Percentiles rank a stretch among this genome's conserved stretches.
Evolutionary conservation across 1,140 invertebrate genomes (phyloP).

Genomic region (Pseudomyrmex sp.): DNA sequence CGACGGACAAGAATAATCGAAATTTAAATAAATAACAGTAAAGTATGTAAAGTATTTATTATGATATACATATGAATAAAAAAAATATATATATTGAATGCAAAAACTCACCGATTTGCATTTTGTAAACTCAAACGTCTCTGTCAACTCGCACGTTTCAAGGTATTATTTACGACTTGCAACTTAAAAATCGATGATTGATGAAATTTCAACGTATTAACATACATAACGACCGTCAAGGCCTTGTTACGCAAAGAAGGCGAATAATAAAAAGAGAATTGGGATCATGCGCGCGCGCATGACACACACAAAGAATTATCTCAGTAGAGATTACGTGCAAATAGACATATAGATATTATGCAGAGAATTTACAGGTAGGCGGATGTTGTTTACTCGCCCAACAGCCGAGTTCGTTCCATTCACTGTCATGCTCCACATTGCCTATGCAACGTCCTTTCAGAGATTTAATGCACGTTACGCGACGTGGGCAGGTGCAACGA

Average conservation of each 20-base stretch:
- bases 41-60: too few relatives aligned
- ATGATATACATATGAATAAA: too few relatives aligned
- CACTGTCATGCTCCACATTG: conserved; percentile 63
- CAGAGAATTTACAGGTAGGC: conserved; percentile 4
- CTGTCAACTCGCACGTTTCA: too few relatives aligned
- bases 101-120: too few relatives aligned
- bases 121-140: too few relatives aligned
- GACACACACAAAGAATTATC: neutral
- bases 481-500: conserved; percentile 43
- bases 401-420: conserved; percentile 46
- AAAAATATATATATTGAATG: too few relatives aligned
- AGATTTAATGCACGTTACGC: conserved; percentile 64
- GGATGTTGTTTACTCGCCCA: conserved; percentile 12
- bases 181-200: conserved; percentile 9
- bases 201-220: neutral
- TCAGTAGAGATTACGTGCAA: conserved; percentile 16
- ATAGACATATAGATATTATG: conserved; percentile 33
- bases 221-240: neutral
- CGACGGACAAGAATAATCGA: too few relatives aligned
- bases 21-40: too few relatives aligned
- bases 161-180: neutral
- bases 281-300: too few relatives aligned
- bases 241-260: neutral
- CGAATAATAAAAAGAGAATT: neutral
- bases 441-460: conserved; percentile 67